Evolutionary conservation across 2,113 vertebrate genomes (phyloP).

Genomic region (Muntiacus muntjak): DNA sequence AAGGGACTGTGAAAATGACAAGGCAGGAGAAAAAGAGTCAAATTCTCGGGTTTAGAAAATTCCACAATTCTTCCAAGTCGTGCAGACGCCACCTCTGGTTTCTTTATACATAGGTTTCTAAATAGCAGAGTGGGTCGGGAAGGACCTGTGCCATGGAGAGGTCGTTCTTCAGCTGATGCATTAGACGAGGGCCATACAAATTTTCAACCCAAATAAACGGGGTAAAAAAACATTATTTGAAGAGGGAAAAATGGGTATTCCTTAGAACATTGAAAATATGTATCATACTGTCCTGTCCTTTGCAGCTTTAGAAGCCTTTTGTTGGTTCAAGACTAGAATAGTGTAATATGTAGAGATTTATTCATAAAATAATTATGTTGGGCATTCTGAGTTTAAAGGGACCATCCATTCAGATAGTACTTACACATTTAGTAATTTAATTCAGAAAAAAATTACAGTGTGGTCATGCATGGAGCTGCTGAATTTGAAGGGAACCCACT

Average conservation of each 20-base stretch:
- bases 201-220: background rate
- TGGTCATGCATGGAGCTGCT: background rate
- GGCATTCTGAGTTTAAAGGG: background rate
- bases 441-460: background rate
- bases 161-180: background rate
- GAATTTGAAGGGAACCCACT: background rate
- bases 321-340: background rate
- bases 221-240: background rate
- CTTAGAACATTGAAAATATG: background rate
- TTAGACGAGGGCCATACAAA: background rate
- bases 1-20: background rate
- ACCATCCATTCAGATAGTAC: background rate
- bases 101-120: background rate
- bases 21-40: background rate
- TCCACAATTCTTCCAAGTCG: background rate
- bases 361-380: background rate
- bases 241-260: background rate
- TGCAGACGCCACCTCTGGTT: background rate
- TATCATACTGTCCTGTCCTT: background rate
- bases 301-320: background rate
- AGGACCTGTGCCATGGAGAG: background rate
- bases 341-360: constrained; percentile 7
- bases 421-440: background rate
- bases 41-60: background rate
- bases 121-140: background rate